Base-by-base conservation (phyloP, 1,140 invertebrate species). In the Oncopodura yosiiana region DNA sequence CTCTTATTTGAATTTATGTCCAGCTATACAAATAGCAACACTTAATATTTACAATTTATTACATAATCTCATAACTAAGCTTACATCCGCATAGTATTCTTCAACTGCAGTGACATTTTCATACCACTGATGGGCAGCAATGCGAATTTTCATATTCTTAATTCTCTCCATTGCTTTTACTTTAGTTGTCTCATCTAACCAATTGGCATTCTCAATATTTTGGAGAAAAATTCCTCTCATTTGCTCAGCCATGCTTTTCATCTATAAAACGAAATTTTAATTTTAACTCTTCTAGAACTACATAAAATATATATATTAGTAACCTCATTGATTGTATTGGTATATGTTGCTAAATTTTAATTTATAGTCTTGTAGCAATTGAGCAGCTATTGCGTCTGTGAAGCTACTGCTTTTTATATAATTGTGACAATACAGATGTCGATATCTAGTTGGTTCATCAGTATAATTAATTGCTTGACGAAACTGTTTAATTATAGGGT, bases 1-100 rank as follows among this genome's bases (percentile, higher is more conserved):
- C n/a, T n/a, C n/a, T n/a, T n/a, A n/a, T n/a, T n/a, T n/a, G n/a
- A n/a, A n/a, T n/a, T n/a, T n/a, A 49, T n/a, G 18, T 39, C 16
- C 12, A 38, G 18, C 46, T 27, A 18, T 38, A 8, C 1, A 49
- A 39, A n/a, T n/a, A n/a, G n/a, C n/a, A n/a, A n/a, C n/a, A n/a
- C n/a, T n/a, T n/a, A n/a, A n/a, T n/a, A n/a, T n/a, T n/a, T n/a
- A n/a, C n/a, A n/a, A n/a, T n/a, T n/a, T n/a, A n/a, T n/a, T n/a
- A n/a, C n/a, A n/a, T n/a, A n/a, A n/a, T n/a, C n/a, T n/a, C n/a
- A n/a, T n/a, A n/a, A n/a, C n/a, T n/a, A n/a, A n/a, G n/a, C n/a
- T 70, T 70, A 76, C 75, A 74, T 48, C 30, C 1, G 1, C 0
- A 24, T 54, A 59, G 39, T 26, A 54, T 8, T 29, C 27, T 12